Evolutionary conservation across 1,140 invertebrate genomes (phyloP), one percentile per base, ranked within the genome.

Genomic region (Macrocentrus cingulum): DNA sequence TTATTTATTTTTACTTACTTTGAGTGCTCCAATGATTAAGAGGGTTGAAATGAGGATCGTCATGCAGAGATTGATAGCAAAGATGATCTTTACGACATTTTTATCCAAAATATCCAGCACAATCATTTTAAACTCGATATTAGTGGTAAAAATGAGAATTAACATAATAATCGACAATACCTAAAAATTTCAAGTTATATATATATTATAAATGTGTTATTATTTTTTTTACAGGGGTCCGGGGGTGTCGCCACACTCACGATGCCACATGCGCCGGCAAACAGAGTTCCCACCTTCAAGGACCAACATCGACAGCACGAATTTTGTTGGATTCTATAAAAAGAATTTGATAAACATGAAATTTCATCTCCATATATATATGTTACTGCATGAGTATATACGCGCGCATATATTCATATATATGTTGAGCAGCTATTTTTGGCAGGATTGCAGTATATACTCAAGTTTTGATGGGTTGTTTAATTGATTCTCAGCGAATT

Each of bases 1-100:
- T 18, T 2, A 2, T 37, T 1, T 4, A 51, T 9, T 49, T 16
- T 29, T 5, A 59, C 71, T 74, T 82, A 91, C 89, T 82, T 86
- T 91, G 18, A 87, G 62, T 13, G 85, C 84, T 48, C 89, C 90
- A n/a, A 86, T 72, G n/a, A 91, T 86, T 52, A 92, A 82, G 6
- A 91, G 77, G 11, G 80, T 70, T 13, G 88, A 91, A 68, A 91
- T 89, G 11, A 92, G 70, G 22, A 91, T 87, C 7, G 90, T 91
- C 85, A 92, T 91, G 37, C 83, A 84, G n/a, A 91, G 80, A 74
- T 91, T 91, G 36, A 91, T 83, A 0, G 85, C 84, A n/a, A 91
- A 77, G 60, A 92, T 90, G 52, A 91, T 89, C 78, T 86, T 86
- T 13, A 90, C 88, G 32, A 80, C 74, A 15, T 71, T 74, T 65